A percentile compares a stretch with the other conserved stretches of the same genome.
phyloP scores from a whole-genome alignment of 2,113 vertebrate genomes.

The Cranoglanis bouderius region DNA sequence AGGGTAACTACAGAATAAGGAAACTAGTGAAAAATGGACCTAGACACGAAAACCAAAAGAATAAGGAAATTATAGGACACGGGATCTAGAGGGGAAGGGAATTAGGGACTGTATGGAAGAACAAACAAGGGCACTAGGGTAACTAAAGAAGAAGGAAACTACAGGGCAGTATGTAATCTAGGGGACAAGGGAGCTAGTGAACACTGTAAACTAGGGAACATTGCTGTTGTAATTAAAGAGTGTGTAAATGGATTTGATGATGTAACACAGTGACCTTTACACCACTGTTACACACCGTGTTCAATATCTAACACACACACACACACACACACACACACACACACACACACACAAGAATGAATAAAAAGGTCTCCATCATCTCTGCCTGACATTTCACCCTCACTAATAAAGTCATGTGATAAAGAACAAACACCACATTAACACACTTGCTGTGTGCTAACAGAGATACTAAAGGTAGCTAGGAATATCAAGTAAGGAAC shows the following conservation, averaged over 20 bases:
- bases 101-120: not conserved
- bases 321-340: not conserved
- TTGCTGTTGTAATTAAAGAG: not conserved
- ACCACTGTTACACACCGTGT: not conserved
- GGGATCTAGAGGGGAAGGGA: no score
- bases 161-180: no score
- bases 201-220: not conserved
- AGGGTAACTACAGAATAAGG: no score
- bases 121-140: not conserved
- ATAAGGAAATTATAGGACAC: no score
- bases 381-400: constrained; percentile 1
- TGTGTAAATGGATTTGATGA: constrained; percentile 7
- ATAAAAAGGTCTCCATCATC: not conserved
- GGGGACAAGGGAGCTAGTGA: not conserved
- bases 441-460: not conserved
- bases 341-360: constrained; percentile 5
- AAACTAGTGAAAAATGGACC: no score
- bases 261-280: not conserved
- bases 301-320: not conserved
- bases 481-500: not conserved
- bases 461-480: not conserved
- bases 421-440: not conserved
- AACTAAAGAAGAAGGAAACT: not conserved
- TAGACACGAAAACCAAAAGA: no score
- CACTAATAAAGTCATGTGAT: not conserved